These are phyloP conservation scores for Paraescarpia echinospica DNA, from an alignment of 1,140 invertebrate species.

Conservation along the genomic window DNA sequence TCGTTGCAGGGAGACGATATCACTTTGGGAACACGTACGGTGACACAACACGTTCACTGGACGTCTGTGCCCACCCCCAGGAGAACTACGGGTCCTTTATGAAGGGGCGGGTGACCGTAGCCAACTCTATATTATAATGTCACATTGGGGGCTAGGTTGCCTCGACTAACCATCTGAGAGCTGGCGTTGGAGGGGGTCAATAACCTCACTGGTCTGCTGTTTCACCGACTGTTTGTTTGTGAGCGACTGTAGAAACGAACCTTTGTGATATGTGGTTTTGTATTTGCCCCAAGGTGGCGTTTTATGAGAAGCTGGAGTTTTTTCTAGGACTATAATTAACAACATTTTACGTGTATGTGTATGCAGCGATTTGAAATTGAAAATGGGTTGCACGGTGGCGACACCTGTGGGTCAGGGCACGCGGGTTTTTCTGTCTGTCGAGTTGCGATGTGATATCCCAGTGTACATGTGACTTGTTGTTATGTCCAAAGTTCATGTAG, in stretches of 20 bases:
- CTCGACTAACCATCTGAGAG: background rate
- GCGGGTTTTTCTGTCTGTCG: background rate
- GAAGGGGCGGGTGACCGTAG: background rate
- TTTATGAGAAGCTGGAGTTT: background rate
- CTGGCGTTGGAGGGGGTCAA: background rate
- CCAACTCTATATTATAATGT: background rate
- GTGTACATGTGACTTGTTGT: background rate
- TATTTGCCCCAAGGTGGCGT: background rate
- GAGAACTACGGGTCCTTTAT: constrained; percentile 38
- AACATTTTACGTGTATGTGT: background rate
- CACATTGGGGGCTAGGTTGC: background rate
- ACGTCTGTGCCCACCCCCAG: constrained; percentile 49
- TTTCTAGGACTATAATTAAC: background rate
- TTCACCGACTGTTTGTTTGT: background rate
- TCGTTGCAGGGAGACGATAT: constrained; percentile 50
- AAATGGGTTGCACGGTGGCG: background rate
- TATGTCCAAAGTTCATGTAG: background rate
- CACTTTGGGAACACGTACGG: constrained; percentile 58
- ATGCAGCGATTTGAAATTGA: too few relatives aligned
- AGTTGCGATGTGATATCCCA: background rate
- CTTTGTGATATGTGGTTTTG: background rate
- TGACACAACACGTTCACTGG: constrained; percentile 53
- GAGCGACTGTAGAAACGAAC: background rate
- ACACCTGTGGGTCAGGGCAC: background rate
- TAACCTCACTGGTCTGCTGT: background rate